Evolutionary conservation across 2,888 invertebrate species (phyloP).

Genomic region (Pterostichus madidus): DNA sequence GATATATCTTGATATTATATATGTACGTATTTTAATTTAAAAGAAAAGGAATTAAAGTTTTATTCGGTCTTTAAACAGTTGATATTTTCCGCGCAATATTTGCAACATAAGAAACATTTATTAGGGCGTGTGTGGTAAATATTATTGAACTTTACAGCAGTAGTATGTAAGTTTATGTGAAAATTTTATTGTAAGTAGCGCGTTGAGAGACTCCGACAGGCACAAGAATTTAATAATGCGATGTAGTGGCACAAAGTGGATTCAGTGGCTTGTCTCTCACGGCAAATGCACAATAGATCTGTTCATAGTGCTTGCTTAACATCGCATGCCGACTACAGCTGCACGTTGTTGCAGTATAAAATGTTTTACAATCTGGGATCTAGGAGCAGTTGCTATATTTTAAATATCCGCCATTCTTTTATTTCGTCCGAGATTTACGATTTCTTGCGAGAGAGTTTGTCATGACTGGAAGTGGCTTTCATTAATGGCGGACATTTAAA

Average conservation of each 20-base stretch:
- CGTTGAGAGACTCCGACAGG: slow-evolving; percentile 22
- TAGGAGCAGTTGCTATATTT: slow-evolving; percentile 4
- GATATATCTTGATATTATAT: no score
- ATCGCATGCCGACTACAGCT: slow-evolving; percentile 23
- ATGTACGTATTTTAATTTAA: no score
- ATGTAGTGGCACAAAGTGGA: slow-evolving; percentile 48
- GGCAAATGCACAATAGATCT: slow-evolving; percentile 51
- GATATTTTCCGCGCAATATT: slow-evolving; percentile 23
- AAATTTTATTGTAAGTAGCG: slow-evolving; percentile 55
- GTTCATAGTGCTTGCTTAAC: slow-evolving; percentile 1
- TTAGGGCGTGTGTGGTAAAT: slow-evolving; percentile 15
- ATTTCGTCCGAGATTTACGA: slow-evolving; percentile 34
- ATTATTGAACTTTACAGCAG: slow-evolving; percentile 39
- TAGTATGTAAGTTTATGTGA: slow-evolving; percentile 58
- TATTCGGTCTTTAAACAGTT: not conserved
- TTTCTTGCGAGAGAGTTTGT: not conserved
- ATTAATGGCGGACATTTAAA: slow-evolving; percentile 12
- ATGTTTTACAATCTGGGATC: slow-evolving; percentile 45
- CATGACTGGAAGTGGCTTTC: slow-evolving; percentile 12
- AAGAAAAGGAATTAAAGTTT: slow-evolving; percentile 6
- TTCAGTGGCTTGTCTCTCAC: slow-evolving; percentile 50
- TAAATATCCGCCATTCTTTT: slow-evolving; percentile 44
- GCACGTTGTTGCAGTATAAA: slow-evolving; percentile 34
- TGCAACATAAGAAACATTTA: slow-evolving; percentile 7
- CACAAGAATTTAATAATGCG: slow-evolving; percentile 63